These are phyloP conservation scores for Volucella bombylans DNA, from an alignment of 2,888 invertebrate species.

Conservation along the genomic window DNA sequence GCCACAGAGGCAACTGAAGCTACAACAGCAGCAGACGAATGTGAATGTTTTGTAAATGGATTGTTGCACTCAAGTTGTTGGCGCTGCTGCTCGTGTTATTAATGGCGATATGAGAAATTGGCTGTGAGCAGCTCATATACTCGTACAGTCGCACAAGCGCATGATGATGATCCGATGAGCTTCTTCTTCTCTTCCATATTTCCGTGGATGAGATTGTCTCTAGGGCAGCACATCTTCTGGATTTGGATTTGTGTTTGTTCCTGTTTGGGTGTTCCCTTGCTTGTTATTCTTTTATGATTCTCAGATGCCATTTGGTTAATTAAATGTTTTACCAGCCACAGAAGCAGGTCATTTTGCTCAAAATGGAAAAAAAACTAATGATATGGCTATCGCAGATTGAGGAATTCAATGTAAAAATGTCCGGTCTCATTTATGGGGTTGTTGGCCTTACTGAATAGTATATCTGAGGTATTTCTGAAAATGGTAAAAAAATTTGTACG, in stretches of 20 bases:
- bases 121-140: slow-evolving; percentile 47
- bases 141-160: slow-evolving; percentile 10
- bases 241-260: slow-evolving; percentile 26
- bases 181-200: slow-evolving; percentile 1
- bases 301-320: slow-evolving; percentile 39
- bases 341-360: not conserved
- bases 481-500: too few species aligned
- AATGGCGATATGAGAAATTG: slow-evolving; percentile 69
- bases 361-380: not conserved
- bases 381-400: too few species aligned
- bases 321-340: slow-evolving; percentile 32
- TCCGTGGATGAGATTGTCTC: slow-evolving; percentile 35
- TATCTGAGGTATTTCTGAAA: too few species aligned
- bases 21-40: slow-evolving; percentile 37
- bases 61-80: slow-evolving; percentile 72
- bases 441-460: too few species aligned
- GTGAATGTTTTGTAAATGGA: slow-evolving; percentile 71
- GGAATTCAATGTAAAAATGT: too few species aligned
- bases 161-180: slow-evolving; percentile 55
- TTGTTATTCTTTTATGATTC: slow-evolving; percentile 13
- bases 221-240: slow-evolving; percentile 29
- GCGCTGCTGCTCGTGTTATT: slow-evolving; percentile 65
- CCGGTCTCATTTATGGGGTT: too few species aligned
- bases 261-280: slow-evolving; percentile 58
- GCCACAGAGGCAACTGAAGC: slow-evolving; percentile 28